Evolutionary conservation across 2,113 vertebrate species (phyloP).

Genomic region (Murina feae): DNA sequence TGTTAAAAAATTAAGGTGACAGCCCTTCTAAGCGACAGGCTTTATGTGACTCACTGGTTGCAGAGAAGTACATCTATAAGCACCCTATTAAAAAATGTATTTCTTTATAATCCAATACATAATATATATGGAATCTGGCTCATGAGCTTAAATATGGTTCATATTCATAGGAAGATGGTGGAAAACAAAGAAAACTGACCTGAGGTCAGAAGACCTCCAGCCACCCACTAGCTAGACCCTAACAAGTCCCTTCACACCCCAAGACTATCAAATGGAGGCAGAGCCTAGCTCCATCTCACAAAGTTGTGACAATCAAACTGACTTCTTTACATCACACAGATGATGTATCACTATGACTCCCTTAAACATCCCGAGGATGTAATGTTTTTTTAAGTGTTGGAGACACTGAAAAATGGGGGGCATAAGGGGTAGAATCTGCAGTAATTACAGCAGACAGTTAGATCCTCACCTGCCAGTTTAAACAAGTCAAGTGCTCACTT

Average conservation of each 20-base stretch:
- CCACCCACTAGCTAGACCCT: background rate
- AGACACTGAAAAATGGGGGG: background rate
- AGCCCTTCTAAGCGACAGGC: background rate
- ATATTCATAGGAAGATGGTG: background rate
- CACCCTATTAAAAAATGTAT: background rate
- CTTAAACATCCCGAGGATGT: background rate
- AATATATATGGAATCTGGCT: background rate
- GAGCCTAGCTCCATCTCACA: background rate
- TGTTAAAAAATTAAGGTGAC: background rate
- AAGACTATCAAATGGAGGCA: background rate
- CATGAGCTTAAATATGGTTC: background rate
- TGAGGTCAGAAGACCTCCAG: background rate
- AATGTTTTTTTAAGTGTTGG: background rate
- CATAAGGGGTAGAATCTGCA: background rate
- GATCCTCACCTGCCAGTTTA: conserved; percentile 48
- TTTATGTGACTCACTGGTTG: background rate
- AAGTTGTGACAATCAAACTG: background rate
- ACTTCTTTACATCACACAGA: background rate
- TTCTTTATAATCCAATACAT: background rate
- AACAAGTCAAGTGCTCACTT: conserved; percentile 32
- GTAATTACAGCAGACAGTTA: background rate
- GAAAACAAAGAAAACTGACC: background rate
- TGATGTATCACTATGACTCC: background rate
- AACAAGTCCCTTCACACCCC: background rate
- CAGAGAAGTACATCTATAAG: background rate